Percentiles rank a stretch among this genome's conserved stretches.
Conservation (phyloP, 2,113 vertebrate genomes). For the Pseudorhombus dupliciocellatus region DNA sequence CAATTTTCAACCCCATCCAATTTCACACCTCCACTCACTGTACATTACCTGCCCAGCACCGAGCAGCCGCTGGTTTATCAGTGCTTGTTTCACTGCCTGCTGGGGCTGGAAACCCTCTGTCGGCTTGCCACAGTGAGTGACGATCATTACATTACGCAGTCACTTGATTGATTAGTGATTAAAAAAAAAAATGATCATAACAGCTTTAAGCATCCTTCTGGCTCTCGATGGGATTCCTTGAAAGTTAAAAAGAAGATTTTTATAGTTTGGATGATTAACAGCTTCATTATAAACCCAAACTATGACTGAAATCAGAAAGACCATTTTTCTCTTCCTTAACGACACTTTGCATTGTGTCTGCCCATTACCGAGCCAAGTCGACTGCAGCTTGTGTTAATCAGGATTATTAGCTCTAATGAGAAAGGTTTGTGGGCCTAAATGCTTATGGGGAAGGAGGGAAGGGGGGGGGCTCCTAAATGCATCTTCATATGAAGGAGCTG, state of each 20-base stretch:
- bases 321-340: constrained; percentile 22
- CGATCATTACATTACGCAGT: not conserved
- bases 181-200: not conserved
- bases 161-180: not conserved
- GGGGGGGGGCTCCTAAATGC: not conserved
- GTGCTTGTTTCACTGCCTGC: constrained; percentile 25
- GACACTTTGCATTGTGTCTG: constrained; percentile 30
- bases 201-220: no score
- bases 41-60: constrained; percentile 21
- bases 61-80: constrained; percentile 26
- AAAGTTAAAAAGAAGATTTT: not conserved
- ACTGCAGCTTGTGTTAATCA: constrained; percentile 49
- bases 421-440: constrained; percentile 53
- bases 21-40: constrained; percentile 60
- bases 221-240: not conserved
- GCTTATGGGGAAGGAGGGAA: constrained; percentile 6
- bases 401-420: constrained; percentile 54
- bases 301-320: not conserved
- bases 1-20: constrained; percentile 54
- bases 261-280: constrained; percentile 1
- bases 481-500: constrained; percentile 46
- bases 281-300: constrained; percentile 19
- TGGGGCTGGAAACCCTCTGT: constrained; percentile 34
- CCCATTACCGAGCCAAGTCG: constrained; percentile 35
- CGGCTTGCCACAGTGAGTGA: not conserved